phyloP scores from a whole-genome alignment of 1,140 invertebrate species.

The Brachystomella parvula region DNA sequence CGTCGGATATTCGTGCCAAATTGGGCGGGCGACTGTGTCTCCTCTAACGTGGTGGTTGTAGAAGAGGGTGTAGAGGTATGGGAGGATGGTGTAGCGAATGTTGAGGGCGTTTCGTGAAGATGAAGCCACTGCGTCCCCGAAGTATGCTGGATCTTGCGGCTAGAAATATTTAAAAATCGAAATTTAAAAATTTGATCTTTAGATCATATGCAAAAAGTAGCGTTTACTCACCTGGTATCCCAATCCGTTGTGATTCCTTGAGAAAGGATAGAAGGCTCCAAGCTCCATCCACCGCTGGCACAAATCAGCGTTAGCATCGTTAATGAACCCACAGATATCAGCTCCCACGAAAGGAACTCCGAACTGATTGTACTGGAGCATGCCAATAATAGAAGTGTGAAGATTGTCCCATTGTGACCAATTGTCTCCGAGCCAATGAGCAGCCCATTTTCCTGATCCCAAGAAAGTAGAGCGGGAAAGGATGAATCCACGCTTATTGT shows the following conservation, averaged over 20 bases:
- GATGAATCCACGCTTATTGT: conserved; percentile 39
- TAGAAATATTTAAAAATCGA: too few relatives aligned
- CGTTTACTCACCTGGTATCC: neutral
- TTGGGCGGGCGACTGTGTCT: neutral
- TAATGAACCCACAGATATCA: neutral
- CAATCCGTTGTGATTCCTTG: neutral
- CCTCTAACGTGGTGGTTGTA: conserved; percentile 24
- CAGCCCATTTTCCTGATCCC: conserved; percentile 32
- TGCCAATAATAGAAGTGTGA: conserved; percentile 45
- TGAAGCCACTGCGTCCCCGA: neutral
- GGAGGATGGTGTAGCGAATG: conserved; percentile 46
- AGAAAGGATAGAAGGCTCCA: neutral
- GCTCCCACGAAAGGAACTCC: neutral
- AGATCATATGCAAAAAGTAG: too few relatives aligned
- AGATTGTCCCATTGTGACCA: conserved; percentile 47
- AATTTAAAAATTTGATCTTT: too few relatives aligned
- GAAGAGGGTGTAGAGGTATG: conserved; percentile 47
- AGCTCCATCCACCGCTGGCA: neutral
- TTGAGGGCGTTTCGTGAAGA: conserved; percentile 37
- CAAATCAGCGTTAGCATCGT: neutral
- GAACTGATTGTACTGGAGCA: too few relatives aligned
- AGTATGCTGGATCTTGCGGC: neutral
- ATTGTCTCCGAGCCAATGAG: too few relatives aligned
- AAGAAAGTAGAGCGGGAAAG: conserved; percentile 50
- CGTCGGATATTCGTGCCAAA: neutral